Conservation (phyloP, 2,113 vertebrate genomes). For the Axis porcinus region DNA sequence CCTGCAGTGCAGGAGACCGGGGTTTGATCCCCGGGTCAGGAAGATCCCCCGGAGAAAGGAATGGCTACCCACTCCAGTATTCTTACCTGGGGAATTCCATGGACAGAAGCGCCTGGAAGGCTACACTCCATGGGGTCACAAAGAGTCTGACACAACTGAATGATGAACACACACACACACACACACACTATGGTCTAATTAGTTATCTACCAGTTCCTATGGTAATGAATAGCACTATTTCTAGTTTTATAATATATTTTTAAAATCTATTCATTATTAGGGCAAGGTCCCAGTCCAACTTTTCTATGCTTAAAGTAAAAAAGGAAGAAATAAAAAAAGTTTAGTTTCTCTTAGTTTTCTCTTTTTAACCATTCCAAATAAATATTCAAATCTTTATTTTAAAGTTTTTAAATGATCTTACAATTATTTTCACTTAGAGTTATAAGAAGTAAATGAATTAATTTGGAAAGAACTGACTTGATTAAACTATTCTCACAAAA, state of each 20-base stretch:
- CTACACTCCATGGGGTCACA: background rate
- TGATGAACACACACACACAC: background rate
- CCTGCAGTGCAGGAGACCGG: background rate
- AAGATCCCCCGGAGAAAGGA: background rate
- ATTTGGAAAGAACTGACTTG: background rate
- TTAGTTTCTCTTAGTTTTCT: background rate
- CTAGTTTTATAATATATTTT: background rate
- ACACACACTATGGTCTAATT: background rate
- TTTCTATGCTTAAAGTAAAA: background rate
- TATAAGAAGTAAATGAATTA: background rate
- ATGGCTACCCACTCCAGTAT: background rate
- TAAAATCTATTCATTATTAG: background rate
- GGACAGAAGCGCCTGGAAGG: background rate
- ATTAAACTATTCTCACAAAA: background rate
- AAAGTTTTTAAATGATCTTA: background rate
- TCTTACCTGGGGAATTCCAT: background rate
- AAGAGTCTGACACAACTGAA: background rate
- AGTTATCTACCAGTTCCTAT: background rate
- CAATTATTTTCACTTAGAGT: background rate
- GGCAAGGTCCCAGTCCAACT: background rate
- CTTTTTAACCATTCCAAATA: background rate
- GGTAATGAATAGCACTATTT: background rate
- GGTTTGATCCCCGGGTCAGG: background rate
- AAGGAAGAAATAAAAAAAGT: background rate
- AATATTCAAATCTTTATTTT: background rate